A percentile compares a stretch with the other conserved stretches of the same genome.
These are phyloP conservation scores for Neomicropteryx cornuta DNA, from an alignment of 1,140 invertebrate species.

Conservation along the genomic window DNA sequence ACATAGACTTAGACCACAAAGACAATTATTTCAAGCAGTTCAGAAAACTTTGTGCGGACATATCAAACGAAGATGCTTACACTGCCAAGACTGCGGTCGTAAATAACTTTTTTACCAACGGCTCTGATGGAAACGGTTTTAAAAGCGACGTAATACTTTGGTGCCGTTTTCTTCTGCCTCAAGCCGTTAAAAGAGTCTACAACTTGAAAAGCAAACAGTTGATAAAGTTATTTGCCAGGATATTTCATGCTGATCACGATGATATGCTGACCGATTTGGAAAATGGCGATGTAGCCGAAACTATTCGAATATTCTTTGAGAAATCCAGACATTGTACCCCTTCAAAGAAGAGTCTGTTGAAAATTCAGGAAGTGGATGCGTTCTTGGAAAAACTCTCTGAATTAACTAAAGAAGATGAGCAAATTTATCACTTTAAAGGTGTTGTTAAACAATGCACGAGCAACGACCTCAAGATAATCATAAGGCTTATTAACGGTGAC, in stretches of 20 bases:
- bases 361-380: conserved; percentile 66
- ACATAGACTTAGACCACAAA: conserved; percentile 24
- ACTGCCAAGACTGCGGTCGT: conserved; percentile 71
- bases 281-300: conserved; percentile 83
- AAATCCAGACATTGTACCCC: conserved; percentile 49
- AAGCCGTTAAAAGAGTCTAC: conserved; percentile 72
- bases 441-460: conserved; percentile 68
- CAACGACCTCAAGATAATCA: conserved; percentile 78
- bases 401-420: conserved; percentile 80
- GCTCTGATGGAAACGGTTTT: conserved; percentile 54
- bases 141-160: conserved; percentile 70
- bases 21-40: conserved; percentile 74
- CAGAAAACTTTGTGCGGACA: conserved; percentile 60
- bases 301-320: conserved; percentile 71
- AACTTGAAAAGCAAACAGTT: conserved; percentile 89
- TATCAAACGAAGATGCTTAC: conserved; percentile 69
- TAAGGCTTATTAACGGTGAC: conserved; percentile 83
- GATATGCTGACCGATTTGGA: conserved; percentile 81
- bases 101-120: conserved; percentile 53
- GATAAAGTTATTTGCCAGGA: conserved; percentile 75
- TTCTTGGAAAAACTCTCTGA: conserved; percentile 62
- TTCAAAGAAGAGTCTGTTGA: conserved; percentile 56
- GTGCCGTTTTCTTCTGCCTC: conserved; percentile 76
- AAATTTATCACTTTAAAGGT: conserved; percentile 61
- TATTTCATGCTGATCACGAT: conserved; percentile 61